Base-by-base conservation (phyloP, 2,113 vertebrate species). In the Fukomys damarensis region DNA sequence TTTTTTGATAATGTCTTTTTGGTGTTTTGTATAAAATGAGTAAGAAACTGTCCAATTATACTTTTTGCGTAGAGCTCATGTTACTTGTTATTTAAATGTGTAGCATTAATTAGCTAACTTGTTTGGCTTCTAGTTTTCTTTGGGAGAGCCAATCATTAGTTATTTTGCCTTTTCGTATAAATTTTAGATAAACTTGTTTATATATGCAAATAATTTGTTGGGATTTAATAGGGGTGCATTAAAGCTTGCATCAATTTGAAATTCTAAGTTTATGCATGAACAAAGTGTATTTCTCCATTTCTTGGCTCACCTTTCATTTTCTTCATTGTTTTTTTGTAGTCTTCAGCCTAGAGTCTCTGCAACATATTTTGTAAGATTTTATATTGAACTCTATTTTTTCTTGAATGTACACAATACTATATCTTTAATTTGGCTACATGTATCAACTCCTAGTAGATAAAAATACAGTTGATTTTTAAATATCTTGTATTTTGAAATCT, bases 71-170 rank as follows among this genome's bases (percentile, higher is more conserved):
- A 93, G 5, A 74, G 38, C 30, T 66, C n/a, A 16, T 86, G 58
- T 65, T 74, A 86, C 32, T 85, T 86, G 58, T 68, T 86, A 22
- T 16, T 79, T 86, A 93, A 79, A 86, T 86, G 72, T 84, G 72
- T 92, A 74, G 41, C 43, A 28, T 28, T 46, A 10, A 43, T 74
- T 20, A 28, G 24, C 9, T 13, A 43, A 46, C 5, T 11, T 35
- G 2, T 74, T 10, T 46, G 24, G 41, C 2, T 74, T 28, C 72
- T 74, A 7, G 5, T 74, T 74, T 46, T 74, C 41, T 43, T 43
- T 43, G 24, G 43, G 41, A 74, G n/a, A 46, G 72, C 11, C 72
- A 74, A 74, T 46, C 72, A 74, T 26, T 74, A 74, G 38, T 43
- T 43, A 5, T 26, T 74, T 74, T 26, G 38, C 43, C 70, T 74